Conservation (phyloP, 2,888 invertebrate species). For the Trissolcus brochymenae region DNA sequence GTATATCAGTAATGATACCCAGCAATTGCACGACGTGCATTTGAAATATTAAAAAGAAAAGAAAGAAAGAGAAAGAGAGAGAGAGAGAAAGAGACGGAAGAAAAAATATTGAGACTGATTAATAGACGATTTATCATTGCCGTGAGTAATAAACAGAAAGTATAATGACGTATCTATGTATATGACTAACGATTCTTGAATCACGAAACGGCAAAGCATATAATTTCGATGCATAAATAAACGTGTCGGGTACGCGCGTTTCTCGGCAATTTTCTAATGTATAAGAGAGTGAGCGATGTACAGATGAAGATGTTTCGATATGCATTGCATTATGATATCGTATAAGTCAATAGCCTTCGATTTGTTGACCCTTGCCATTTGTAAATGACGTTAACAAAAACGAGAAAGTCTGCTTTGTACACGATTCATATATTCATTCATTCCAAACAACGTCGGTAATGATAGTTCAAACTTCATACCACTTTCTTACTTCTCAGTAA, state of each 20-base stretch:
- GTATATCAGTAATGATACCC: constrained; percentile 30
- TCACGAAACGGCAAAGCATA: constrained; percentile 44
- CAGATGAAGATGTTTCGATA: constrained; percentile 57
- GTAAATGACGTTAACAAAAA: constrained; percentile 31
- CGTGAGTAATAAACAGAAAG: constrained; percentile 51
- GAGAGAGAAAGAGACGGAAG: not conserved
- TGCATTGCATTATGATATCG: constrained; percentile 44
- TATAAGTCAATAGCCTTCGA: constrained; percentile 55
- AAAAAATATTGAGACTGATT: constrained; percentile 19
- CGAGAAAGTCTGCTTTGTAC: constrained; percentile 12
- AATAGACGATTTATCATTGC: constrained; percentile 49
- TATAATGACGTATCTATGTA: constrained; percentile 54
- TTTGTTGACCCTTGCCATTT: constrained; percentile 49
- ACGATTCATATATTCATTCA: no score
- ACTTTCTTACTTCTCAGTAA: no score
- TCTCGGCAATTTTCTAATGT: constrained; percentile 54
- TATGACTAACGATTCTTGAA: constrained; percentile 50
- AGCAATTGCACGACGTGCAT: constrained; percentile 22
- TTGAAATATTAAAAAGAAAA: constrained; percentile 28
- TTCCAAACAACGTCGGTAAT: no score
- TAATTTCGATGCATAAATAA: constrained; percentile 57
- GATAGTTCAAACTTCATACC: no score
- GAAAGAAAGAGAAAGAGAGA: no score
- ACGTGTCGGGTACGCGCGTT: constrained; percentile 30
- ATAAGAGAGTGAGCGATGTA: constrained; percentile 25